Evolutionary conservation across 2,113 vertebrate species (phyloP).

Genomic region (Hypocryptadius cinnamomeus): DNA sequence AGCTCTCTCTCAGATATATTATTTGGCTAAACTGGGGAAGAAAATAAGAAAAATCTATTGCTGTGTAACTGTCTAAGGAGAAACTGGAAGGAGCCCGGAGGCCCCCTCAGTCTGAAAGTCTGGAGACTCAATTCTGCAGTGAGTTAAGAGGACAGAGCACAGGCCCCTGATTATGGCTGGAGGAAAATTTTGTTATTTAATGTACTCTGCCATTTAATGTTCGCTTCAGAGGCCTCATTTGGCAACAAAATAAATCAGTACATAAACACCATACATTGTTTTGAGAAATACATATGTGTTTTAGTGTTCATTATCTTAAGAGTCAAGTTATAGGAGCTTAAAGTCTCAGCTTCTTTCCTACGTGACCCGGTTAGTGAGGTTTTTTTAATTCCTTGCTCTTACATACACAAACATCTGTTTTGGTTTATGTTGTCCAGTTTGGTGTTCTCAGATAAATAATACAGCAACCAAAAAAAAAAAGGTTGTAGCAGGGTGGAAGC

Average conservation of each 20-base stretch:
- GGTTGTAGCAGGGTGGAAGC: neutral
- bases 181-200: neutral
- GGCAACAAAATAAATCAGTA: neutral
- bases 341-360: neutral
- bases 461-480: neutral
- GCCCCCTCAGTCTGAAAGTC: neutral
- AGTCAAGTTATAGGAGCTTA: neutral
- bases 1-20: neutral
- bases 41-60: neutral
- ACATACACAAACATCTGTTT: neutral
- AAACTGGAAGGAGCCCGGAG: neutral
- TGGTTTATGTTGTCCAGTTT: neutral
- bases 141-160: neutral
- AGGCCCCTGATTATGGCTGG: neutral
- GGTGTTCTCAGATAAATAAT: neutral
- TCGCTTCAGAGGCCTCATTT: neutral
- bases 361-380: rapidly evolving
- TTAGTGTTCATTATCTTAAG: neutral
- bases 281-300: neutral
- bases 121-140: neutral
- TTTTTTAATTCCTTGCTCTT: neutral
- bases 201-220: neutral
- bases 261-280: neutral
- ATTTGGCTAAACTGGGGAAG: neutral
- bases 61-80: neutral